Percentiles rank a stretch among this genome's conserved stretches.
Conservation (phyloP, 2,113 vertebrate species). For the Ornithorhynchus anatinus region DNA sequence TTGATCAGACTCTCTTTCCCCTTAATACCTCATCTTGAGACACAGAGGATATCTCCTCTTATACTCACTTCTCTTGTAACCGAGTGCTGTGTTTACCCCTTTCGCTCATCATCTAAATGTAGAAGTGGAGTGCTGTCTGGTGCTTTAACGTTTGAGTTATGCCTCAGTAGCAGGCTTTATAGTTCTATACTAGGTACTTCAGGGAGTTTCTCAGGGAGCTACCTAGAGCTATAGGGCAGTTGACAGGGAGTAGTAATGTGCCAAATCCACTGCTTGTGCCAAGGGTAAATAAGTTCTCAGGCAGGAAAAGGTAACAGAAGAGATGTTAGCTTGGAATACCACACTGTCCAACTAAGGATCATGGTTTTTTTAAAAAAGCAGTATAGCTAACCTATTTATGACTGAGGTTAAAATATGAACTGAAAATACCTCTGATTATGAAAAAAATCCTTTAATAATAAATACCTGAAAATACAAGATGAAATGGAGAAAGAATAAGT, state of each 20-base stretch:
- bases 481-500: too few relatives aligned
- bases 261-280: background rate
- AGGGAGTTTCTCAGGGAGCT: background rate
- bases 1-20: too few relatives aligned
- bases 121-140: background rate
- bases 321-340: background rate
- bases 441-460: too few relatives aligned
- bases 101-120: background rate
- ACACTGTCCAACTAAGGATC: background rate
- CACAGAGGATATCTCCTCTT: too few relatives aligned
- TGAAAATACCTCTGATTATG: background rate
- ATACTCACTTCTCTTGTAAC: too few relatives aligned
- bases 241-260: slow-evolving; percentile 1
- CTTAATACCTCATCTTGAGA: too few relatives aligned
- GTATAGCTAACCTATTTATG: background rate
- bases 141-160: background rate
- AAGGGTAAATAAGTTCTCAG: slow-evolving; percentile 1
- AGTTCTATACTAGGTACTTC: background rate
- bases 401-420: background rate
- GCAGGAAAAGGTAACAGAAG: background rate
- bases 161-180: accelerated
- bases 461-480: too few relatives aligned
- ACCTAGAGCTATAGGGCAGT: background rate
- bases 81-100: background rate
- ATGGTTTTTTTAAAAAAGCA: background rate